A percentile compares a stretch with the other conserved stretches of the same genome.
These are phyloP conservation scores for Neoaliturus tenellus DNA, from an alignment of 2,888 invertebrate genomes.

Conservation along the genomic window DNA sequence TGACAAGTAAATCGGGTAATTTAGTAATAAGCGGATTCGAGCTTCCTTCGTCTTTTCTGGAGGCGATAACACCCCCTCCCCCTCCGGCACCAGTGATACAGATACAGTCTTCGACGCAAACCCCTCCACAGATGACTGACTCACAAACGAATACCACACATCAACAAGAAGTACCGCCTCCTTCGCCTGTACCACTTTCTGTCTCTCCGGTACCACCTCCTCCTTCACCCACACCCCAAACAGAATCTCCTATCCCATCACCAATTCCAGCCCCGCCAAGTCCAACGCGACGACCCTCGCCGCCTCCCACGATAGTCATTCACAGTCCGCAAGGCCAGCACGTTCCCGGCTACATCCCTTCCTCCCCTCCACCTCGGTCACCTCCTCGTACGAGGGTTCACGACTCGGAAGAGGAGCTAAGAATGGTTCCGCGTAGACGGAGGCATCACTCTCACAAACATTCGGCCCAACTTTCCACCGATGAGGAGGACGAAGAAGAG, in stretches of 20 bases:
- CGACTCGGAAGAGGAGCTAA: slow-evolving; percentile 51
- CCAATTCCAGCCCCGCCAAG: slow-evolving; percentile 14
- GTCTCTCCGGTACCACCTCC: not conserved
- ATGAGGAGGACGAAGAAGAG: slow-evolving; percentile 62
- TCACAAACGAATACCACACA: slow-evolving; percentile 48
- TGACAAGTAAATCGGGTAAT: slow-evolving; percentile 82
- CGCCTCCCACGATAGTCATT: slow-evolving; percentile 35
- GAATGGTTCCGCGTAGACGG: slow-evolving; percentile 42
- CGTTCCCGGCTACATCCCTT: slow-evolving; percentile 38
- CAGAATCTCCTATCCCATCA: slow-evolving; percentile 17
- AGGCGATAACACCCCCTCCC: slow-evolving; percentile 73
- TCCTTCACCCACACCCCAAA: not conserved
- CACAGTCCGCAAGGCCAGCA: slow-evolving; percentile 38
- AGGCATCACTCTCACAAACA: slow-evolving; percentile 63
- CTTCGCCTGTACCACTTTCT: not conserved
- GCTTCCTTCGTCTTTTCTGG: slow-evolving; percentile 81
- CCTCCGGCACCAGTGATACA: slow-evolving; percentile 73
- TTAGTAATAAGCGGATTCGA: slow-evolving; percentile 81
- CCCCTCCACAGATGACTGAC: slow-evolving; percentile 58
- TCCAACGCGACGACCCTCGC: slow-evolving; percentile 13
- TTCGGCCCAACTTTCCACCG: slow-evolving; percentile 60
- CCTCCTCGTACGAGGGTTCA: slow-evolving; percentile 31
- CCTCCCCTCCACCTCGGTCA: slow-evolving; percentile 42
- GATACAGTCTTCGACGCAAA: slow-evolving; percentile 60
- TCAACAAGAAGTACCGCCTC: slow-evolving; percentile 25